These are phyloP conservation scores for Micrastur ruficollis DNA, from an alignment of 2,797 vertebrate genomes.

Conservation along the genomic window DNA sequence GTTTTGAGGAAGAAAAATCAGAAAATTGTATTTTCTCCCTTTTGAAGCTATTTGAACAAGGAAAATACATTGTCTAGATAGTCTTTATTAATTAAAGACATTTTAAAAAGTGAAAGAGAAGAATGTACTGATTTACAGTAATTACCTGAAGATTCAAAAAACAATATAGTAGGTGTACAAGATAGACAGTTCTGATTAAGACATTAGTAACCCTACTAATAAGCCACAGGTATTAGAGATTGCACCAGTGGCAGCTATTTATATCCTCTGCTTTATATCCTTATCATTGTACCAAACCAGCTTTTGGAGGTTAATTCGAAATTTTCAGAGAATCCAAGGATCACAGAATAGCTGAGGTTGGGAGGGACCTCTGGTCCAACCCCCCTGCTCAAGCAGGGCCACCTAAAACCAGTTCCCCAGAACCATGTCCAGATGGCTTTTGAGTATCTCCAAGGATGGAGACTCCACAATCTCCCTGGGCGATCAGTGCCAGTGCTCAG, in stretches of 20 bases:
- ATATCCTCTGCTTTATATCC: background rate
- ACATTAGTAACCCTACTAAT: background rate
- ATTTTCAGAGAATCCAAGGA: background rate
- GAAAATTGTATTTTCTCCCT: background rate
- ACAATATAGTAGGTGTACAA: background rate
- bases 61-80: background rate
- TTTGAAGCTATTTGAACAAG: background rate
- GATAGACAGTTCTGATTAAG: background rate
- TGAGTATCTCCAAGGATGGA: background rate
- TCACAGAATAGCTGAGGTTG: background rate
- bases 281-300: background rate
- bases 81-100: background rate
- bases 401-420: background rate
- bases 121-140: background rate
- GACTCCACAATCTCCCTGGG: background rate
- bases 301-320: background rate
- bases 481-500: accelerated
- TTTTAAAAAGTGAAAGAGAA: background rate
- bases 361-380: background rate
- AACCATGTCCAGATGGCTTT: background rate
- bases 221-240: background rate
- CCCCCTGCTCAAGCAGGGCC: background rate
- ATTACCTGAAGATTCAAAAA: background rate
- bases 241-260: background rate
- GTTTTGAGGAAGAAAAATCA: background rate